Conservation (phyloP, 2,888 invertebrate genomes). For the Sinhomidia bicolor region DNA sequence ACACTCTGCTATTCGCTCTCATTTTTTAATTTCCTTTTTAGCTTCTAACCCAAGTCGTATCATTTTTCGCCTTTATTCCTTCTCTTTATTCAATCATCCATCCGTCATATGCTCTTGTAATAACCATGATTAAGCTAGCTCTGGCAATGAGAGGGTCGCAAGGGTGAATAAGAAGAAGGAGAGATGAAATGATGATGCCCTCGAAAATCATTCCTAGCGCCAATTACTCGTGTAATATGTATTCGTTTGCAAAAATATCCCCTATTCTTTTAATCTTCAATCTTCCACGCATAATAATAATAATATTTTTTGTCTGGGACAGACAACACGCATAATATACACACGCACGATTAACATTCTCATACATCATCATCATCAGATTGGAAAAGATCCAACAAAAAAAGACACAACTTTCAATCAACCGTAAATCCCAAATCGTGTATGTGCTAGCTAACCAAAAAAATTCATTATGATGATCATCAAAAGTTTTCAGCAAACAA, state of each 20-base stretch:
- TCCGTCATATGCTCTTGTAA: neutral
- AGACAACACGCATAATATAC: neutral
- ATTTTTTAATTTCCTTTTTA: slow-evolving; percentile 22
- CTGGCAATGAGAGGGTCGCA: slow-evolving; percentile 51
- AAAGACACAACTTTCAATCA: slow-evolving; percentile 27
- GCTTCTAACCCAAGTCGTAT: neutral
- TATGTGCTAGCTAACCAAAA: no score
- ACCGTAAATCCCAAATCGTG: no score
- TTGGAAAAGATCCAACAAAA: slow-evolving; percentile 40
- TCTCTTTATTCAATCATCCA: neutral
- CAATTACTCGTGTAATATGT: no score
- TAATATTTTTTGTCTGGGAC: no score
- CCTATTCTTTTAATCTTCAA: no score
- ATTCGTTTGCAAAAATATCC: no score
- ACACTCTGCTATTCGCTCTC: neutral
- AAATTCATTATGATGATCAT: slow-evolving; percentile 16
- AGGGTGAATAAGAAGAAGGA: slow-evolving; percentile 12
- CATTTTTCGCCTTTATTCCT: neutral
- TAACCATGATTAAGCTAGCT: slow-evolving; percentile 1
- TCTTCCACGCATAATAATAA: no score
- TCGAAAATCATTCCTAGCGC: no score
- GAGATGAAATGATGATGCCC: no score
- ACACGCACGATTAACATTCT: no score
- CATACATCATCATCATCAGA: slow-evolving; percentile 5
- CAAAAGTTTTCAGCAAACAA: neutral